Evolutionary conservation across 2,113 vertebrate species (phyloP).

Genomic region (Urocynchramus pylzowi): DNA sequence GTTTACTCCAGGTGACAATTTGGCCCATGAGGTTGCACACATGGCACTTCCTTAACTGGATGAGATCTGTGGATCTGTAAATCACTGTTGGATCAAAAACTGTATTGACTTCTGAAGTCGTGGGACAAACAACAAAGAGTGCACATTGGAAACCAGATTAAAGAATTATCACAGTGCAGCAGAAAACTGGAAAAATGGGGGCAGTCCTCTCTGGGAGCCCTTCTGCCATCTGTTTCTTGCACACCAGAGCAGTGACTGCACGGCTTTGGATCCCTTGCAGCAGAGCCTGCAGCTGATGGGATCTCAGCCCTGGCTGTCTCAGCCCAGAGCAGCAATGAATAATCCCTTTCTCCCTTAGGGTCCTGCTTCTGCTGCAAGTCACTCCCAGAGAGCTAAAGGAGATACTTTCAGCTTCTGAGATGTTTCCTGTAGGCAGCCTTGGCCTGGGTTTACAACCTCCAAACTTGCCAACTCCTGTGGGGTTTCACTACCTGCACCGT

Average conservation of each 20-base stretch:
- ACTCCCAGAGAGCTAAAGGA: neutral
- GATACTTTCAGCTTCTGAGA: neutral
- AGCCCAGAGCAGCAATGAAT: accelerated
- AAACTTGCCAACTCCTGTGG: neutral
- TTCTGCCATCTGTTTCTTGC: neutral
- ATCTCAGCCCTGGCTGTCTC: neutral
- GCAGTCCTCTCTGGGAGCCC: neutral
- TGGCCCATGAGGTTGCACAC: neutral
- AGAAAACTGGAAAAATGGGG: neutral
- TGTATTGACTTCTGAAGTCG: neutral
- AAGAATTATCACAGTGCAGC: neutral
- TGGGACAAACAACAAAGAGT: neutral
- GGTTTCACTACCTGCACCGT: neutral
- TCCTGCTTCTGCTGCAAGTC: neutral
- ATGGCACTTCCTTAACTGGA: accelerated
- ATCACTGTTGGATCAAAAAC: neutral
- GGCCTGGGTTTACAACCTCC: neutral
- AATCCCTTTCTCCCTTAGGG: neutral
- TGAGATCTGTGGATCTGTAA: neutral
- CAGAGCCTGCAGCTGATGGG: neutral
- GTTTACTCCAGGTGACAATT: neutral
- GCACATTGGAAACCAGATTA: neutral
- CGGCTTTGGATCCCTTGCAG: accelerated
- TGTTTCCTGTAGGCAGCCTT: neutral
- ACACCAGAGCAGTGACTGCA: neutral